phyloP scores from a whole-genome alignment of 2,113 vertebrate genomes.

The Myotis davidii region DNA sequence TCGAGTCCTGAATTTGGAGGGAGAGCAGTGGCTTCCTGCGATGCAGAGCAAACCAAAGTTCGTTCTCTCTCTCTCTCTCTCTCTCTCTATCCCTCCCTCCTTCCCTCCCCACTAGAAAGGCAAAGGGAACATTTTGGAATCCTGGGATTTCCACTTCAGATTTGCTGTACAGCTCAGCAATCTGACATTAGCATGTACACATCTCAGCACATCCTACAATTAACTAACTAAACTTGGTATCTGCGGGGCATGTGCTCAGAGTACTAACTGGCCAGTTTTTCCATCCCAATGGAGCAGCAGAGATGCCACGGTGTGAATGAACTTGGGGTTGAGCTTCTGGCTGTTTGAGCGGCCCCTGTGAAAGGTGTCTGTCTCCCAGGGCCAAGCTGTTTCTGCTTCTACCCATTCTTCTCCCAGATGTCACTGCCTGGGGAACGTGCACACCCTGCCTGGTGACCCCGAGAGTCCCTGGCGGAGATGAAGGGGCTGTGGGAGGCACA shows the following conservation, averaged over 20 bases:
- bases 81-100: no score
- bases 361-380: background rate
- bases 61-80: accelerated
- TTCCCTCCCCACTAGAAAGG: background rate
- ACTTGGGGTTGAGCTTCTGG: background rate
- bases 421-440: conserved; percentile 61
- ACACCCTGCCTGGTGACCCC: conserved; percentile 59
- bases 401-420: conserved; percentile 61
- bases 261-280: background rate
- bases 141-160: background rate
- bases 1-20: background rate
- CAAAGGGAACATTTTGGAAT: background rate
- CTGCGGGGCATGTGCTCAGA: background rate
- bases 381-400: conserved; percentile 36
- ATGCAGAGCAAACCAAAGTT: background rate
- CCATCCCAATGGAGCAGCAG: background rate
- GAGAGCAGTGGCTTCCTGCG: background rate
- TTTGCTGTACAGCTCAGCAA: background rate
- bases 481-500: conserved; percentile 62
- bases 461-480: conserved; percentile 70
- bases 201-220: background rate
- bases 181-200: background rate
- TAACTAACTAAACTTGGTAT: background rate
- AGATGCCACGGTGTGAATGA: background rate
- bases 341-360: background rate